Percentiles rank a stretch among this genome's conserved stretches.
Conservation (phyloP, 2,797 vertebrate genomes). For the Rhadinocentrus ornatus region DNA sequence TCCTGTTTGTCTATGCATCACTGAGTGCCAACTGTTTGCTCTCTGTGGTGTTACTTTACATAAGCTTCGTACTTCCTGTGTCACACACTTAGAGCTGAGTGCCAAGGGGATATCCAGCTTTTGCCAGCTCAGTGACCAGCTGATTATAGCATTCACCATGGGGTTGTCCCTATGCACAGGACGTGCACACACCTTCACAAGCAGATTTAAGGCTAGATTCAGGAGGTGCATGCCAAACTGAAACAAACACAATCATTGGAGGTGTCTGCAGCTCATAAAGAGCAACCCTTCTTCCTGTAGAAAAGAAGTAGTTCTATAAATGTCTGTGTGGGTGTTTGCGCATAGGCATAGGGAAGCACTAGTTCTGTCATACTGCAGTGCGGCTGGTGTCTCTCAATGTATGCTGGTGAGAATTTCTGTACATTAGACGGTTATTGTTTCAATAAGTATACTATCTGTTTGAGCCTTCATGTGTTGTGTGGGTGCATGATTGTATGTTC, state of each 20-base stretch:
- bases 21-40: conserved; percentile 52
- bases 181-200: conserved; percentile 16
- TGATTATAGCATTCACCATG: conserved; percentile 66
- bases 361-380: conserved; percentile 53
- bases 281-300: conserved; percentile 31
- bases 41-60: conserved; percentile 58
- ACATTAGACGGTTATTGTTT: conserved; percentile 35
- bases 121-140: conserved; percentile 72
- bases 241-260: conserved; percentile 17
- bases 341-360: conserved; percentile 17
- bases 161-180: conserved; percentile 56
- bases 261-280: conserved; percentile 33
- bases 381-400: conserved; percentile 36
- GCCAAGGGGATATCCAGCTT: conserved; percentile 71
- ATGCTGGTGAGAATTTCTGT: conserved; percentile 12
- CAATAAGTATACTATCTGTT: conserved; percentile 21
- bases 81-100: conserved; percentile 40
- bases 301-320: conserved; percentile 17
- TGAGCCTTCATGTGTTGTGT: background rate
- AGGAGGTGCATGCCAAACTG: conserved; percentile 3
- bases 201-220: conserved; percentile 24
- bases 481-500: background rate
- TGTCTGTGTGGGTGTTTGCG: conserved; percentile 30
- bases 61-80: conserved; percentile 61
- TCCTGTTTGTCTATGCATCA: conserved; percentile 24